Conservation (phyloP, 2,797 vertebrate genomes). For the Hoplostethus mediterraneus region DNA sequence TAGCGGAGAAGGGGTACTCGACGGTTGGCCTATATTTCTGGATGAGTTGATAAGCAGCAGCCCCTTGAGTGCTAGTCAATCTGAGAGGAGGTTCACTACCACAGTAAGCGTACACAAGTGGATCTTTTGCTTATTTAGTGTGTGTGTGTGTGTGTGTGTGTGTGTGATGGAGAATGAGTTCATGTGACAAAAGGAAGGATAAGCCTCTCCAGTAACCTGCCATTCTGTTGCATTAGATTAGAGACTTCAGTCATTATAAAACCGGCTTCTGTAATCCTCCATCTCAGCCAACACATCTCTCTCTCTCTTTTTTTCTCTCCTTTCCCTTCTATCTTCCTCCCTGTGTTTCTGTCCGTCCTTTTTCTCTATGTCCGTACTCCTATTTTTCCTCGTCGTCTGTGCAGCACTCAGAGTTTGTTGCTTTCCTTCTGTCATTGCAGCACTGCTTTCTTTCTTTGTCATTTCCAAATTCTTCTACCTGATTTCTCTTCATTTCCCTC, state of each 20-base stretch:
- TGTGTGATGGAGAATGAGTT: conserved; percentile 12
- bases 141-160: conserved; percentile 9
- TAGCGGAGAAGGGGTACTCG: conserved; percentile 22
- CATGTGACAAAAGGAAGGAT: conserved; percentile 33
- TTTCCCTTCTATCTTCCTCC: conserved; percentile 7
- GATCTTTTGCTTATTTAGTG: conserved; percentile 6
- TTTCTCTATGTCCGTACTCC: conserved; percentile 6
- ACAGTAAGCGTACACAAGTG: conserved; percentile 9
- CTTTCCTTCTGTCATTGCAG: not conserved
- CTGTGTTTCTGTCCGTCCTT: not conserved
- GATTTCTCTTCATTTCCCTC: conserved; percentile 46
- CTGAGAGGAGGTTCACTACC: not conserved
- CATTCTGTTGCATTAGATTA: conserved; percentile 44
- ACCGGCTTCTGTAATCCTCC: conserved; percentile 32
- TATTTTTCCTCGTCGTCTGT: conserved; percentile 2
- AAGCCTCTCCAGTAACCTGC: conserved; percentile 35
- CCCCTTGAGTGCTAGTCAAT: not conserved
- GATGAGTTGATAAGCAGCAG: conserved; percentile 45
- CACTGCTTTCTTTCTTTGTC: conserved; percentile 54
- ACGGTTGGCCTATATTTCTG: conserved; percentile 26
- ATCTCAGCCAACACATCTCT: conserved; percentile 13
- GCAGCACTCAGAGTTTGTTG: not conserved
- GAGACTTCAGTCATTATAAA: conserved; percentile 49
- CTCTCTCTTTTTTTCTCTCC: conserved; percentile 16
- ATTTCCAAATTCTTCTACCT: conserved; percentile 46